Base-by-base conservation (phyloP, 2,888 invertebrate genomes). In the Lobophora halterata region DNA sequence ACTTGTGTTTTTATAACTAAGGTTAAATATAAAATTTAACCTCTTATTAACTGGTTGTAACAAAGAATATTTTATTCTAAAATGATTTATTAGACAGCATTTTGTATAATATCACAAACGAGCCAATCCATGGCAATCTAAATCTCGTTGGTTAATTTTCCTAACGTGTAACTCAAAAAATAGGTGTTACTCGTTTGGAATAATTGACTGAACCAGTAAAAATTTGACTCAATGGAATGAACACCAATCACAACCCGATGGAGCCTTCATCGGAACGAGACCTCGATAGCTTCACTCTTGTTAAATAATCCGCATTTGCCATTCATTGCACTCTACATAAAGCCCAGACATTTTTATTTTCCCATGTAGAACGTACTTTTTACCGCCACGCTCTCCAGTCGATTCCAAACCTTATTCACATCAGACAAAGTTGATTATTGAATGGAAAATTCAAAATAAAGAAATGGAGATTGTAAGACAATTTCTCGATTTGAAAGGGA, bases 311-410 rank as follows among this genome's bases (percentile, higher is more conserved):
- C 60, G 55, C 61, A 70, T 70, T 67, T 63, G 51, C 66, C 65
- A 65, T 70, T 70, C 67, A 68, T 68, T 68, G 65, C 62, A 61
- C 63, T 67, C 65, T 62, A 62, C 61, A 65, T 66, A 64, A 61
- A 61, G 55, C 60, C 51, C 55, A 56, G 61, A 63, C 58, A 59
- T 65, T 69, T 68, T 67, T 66, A 65, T 69, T 63, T 66, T 64
- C 48, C 49, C 56, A 57, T 64, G 56, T 63, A 60, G 57, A 69
- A 59, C 58, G 52, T 55, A 46, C 52, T 52, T 55, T 67, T 60
- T 51, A 51, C 48, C 32, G 20, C 28, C 13, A 5, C 6, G 12
- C 24, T 25, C 7, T 17, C 14, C 29, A 45, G 6, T n/a, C 19
- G 7, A 65, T 52, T 45, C 18, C 30, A n/a, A 42, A 39, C 55